Evolutionary conservation across 1,140 invertebrate species (phyloP), one percentile per base, ranked within the genome.

Genomic region (Pectinophora gossypiella): DNA sequence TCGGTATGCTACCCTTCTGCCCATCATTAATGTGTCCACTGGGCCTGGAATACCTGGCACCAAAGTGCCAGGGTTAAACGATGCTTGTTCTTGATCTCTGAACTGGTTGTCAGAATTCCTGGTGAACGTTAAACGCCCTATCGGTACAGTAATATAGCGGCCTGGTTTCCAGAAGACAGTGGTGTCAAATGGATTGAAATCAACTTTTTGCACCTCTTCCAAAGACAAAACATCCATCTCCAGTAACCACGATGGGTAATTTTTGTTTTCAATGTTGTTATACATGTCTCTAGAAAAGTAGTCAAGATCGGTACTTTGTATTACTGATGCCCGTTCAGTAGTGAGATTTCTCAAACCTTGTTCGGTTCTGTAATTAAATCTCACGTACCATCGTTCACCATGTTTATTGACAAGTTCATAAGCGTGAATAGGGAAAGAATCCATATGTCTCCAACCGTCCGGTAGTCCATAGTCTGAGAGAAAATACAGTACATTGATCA

Each of bases 381-480:
- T 89, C 56, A 89, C 91, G 71, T 91, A 94, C 40, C 89, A 76
- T 23, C 87, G 76, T 36, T 87, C 64, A 6, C 90, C 90, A 1
- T 90, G 58, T 13, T 76, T 81, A 75, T 94, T 94, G 19, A 93
- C 89, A 32, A 94, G 70, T 61, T 92, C 92, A 67, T 91, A 94
- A 1, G 93, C 94, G 65, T 95, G 92, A 38, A 91, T 90, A 2
- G 92, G 91, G 58, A 92, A 83, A 0, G 51, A 85, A 61, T 93
- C 87, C 90, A 93, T 93, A 59, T 90, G 89, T 49, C 95, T 90
- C 76, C 93, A 94, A 5, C 96, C 95, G 73, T 96, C 92, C 1
- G 97, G 97, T 43, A 95, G 95, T 16, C 96, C 97, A 64, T 95
- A 90, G 87, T 98, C 96, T 9, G 93, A 92, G 61, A 96, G 95